Conservation (phyloP, 2,113 vertebrate genomes). For the Jacana jacana region DNA sequence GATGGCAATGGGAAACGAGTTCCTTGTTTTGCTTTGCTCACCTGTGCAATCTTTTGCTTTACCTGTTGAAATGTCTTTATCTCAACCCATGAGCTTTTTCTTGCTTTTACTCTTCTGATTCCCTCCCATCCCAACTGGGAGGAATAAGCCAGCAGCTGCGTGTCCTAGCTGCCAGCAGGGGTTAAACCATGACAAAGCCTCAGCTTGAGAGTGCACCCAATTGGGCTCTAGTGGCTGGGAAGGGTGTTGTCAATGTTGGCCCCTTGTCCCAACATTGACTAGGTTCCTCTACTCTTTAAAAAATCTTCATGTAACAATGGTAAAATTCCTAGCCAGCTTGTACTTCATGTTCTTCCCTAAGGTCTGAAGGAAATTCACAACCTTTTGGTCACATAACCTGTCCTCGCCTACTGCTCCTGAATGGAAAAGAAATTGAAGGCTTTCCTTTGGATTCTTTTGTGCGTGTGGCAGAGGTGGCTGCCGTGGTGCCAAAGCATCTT, state of each 20-base stretch:
- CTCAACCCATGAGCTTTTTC: neutral
- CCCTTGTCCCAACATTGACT: fast-evolving
- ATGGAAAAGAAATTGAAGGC: neutral
- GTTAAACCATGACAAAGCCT: neutral
- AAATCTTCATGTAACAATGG: neutral
- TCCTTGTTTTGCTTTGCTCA: neutral
- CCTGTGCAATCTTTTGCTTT: neutral
- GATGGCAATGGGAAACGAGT: neutral
- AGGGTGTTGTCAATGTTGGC: neutral
- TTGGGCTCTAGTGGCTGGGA: neutral
- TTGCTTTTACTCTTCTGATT: neutral
- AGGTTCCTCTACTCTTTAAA: neutral
- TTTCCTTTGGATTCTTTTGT: neutral
- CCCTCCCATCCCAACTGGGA: neutral
- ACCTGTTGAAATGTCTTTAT: neutral
- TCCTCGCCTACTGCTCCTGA: neutral
- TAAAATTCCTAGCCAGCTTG: neutral
- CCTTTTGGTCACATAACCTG: neutral
- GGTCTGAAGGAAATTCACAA: neutral
- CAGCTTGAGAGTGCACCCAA: fast-evolving
- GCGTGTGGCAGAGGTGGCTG: neutral
- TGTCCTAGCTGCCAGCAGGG: neutral
- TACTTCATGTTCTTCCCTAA: neutral
- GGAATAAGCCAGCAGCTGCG: neutral
- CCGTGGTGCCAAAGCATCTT: neutral